These are phyloP conservation scores for Thymallus thymallus DNA, from an alignment of 2,113 vertebrate genomes.

Conservation along the genomic window DNA sequence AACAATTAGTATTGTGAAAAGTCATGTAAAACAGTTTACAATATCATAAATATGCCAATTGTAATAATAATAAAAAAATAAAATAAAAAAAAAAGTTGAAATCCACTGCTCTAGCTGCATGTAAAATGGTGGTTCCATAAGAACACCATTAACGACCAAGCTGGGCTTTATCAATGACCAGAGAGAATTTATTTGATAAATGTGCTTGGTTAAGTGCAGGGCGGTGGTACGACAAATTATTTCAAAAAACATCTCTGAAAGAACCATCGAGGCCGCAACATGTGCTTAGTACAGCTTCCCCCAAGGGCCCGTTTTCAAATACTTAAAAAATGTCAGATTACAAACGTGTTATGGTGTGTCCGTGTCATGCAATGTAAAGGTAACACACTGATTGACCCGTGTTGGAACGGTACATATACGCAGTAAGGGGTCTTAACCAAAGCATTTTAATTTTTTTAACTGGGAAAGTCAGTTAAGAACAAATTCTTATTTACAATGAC, in stretches of 20 bases:
- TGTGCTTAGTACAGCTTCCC: slow-evolving; percentile 57
- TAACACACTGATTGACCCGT: slow-evolving; percentile 23
- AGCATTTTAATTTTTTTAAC: no score
- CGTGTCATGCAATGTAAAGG: slow-evolving; percentile 23
- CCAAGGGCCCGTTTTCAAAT: slow-evolving; percentile 43
- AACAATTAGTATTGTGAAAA: no score
- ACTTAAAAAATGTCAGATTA: slow-evolving; percentile 64
- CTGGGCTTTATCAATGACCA: slow-evolving; percentile 13
- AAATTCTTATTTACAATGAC: no score
- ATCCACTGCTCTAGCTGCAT: no score
- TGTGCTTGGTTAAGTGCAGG: slow-evolving; percentile 24
- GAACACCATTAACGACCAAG: background rate
- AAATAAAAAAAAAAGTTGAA: no score
- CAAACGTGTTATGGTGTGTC: slow-evolving; percentile 35
- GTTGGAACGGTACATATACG: slow-evolving; percentile 7
- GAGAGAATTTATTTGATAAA: slow-evolving; percentile 21
- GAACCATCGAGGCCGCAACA: slow-evolving; percentile 54
- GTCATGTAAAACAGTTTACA: no score
- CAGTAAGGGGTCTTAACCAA: slow-evolving; percentile 35
- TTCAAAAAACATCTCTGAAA: slow-evolving; percentile 62
- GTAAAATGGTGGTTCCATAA: background rate
- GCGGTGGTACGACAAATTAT: slow-evolving; percentile 31
- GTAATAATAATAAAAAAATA: no score
- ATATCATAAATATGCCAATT: no score
- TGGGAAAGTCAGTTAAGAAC: no score